A percentile compares a stretch with the other conserved stretches of the same genome.
These are phyloP conservation scores for Rhinella marina DNA, from an alignment of 2,797 vertebrate species.

Conservation along the genomic window DNA sequence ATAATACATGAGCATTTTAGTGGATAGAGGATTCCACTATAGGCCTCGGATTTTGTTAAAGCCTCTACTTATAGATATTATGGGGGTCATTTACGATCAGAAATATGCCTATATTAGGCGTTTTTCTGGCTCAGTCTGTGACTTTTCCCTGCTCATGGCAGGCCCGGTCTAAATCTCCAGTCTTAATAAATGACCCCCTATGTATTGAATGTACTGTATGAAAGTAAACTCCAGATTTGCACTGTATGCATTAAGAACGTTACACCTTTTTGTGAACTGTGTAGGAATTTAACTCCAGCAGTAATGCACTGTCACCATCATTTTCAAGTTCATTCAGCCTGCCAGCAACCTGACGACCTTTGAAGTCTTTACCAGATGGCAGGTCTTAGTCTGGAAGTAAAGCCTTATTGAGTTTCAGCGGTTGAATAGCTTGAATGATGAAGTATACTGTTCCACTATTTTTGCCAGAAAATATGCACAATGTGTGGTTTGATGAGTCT, in stretches of 20 bases:
- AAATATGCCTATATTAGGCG: too few relatives aligned
- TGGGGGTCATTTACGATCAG: too few relatives aligned
- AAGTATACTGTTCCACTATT: conserved; percentile 68
- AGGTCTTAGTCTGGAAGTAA: conserved; percentile 61
- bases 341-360: conserved; percentile 63
- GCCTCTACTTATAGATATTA: too few relatives aligned
- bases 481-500: conserved; percentile 66
- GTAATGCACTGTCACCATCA: conserved; percentile 28
- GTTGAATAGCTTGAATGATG: conserved; percentile 62
- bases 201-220: too few relatives aligned
- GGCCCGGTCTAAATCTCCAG: too few relatives aligned
- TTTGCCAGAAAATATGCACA: conserved; percentile 68
- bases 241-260: background rate
- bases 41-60: too few relatives aligned
- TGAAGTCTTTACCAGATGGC: conserved; percentile 67
- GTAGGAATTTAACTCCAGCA: background rate
- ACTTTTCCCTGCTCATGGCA: too few relatives aligned
- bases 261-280: conserved; percentile 19
- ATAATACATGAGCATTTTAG: too few relatives aligned
- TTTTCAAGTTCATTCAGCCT: conserved; percentile 48
- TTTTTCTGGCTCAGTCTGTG: too few relatives aligned
- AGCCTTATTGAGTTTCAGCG: conserved; percentile 62
- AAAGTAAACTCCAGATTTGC: background rate
- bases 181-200: too few relatives aligned
- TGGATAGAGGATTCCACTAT: too few relatives aligned